phyloP scores from a whole-genome alignment of 2,113 vertebrate genomes.

The Microtus richardsoni region DNA sequence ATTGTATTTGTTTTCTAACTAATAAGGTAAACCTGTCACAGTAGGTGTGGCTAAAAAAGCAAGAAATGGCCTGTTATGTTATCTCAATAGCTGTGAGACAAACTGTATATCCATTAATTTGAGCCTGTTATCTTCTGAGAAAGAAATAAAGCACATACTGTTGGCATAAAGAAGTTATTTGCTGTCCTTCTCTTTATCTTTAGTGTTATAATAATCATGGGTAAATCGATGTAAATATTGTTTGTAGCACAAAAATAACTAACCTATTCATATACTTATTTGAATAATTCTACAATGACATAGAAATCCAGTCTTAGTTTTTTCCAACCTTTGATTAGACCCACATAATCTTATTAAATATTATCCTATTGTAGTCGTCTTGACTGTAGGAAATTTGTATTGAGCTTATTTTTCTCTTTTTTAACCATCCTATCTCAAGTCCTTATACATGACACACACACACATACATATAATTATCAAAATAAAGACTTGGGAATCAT shows the following conservation, averaged over 20 bases:
- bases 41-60: too few relatives aligned
- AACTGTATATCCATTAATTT: neutral
- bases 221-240: neutral
- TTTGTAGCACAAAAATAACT: neutral
- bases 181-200: neutral
- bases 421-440: constrained; percentile 15
- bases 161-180: neutral
- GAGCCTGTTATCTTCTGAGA: neutral
- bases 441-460: neutral
- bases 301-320: constrained; percentile 11
- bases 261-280: constrained; percentile 4
- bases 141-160: constrained; percentile 11
- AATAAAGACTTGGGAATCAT: neutral
- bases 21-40: too few relatives aligned
- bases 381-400: neutral
- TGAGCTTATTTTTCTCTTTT: neutral
- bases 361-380: neutral
- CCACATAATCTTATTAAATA: neutral
- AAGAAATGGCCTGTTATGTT: too few relatives aligned
- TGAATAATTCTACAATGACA: constrained; percentile 1
- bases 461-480: neutral
- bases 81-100: too few relatives aligned
- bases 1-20: too few relatives aligned
- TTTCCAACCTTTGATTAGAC: constrained; percentile 24
- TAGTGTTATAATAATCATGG: constrained; percentile 43